These are phyloP conservation scores for Synanthedon vespiformis DNA, from an alignment of 2,888 invertebrate genomes.

Conservation along the genomic window DNA sequence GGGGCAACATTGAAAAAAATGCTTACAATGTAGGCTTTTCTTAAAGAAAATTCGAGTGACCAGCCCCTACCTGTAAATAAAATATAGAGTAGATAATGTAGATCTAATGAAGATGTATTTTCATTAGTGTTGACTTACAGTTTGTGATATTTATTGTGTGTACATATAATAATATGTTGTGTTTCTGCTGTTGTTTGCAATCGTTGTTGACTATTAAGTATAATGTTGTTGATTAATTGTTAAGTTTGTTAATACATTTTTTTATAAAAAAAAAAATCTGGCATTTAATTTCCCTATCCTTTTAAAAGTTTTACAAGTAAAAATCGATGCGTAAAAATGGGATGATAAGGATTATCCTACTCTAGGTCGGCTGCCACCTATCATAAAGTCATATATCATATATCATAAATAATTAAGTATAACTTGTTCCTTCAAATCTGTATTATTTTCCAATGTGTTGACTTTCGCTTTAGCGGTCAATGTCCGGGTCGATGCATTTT, in stretches of 20 bases:
- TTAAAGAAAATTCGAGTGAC: background rate
- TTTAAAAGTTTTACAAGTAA: too few relatives aligned
- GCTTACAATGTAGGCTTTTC: slow-evolving; percentile 16
- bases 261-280: background rate
- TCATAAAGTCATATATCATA: too few relatives aligned
- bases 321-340: too few relatives aligned
- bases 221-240: slow-evolving; percentile 51
- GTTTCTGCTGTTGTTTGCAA: slow-evolving; percentile 47
- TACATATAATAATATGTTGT: slow-evolving; percentile 33
- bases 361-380: too few relatives aligned
- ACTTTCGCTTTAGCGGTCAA: too few relatives aligned
- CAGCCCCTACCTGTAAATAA: slow-evolving; percentile 41
- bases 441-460: too few relatives aligned
- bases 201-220: slow-evolving; percentile 62
- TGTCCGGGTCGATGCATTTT: too few relatives aligned
- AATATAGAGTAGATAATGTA: slow-evolving; percentile 29
- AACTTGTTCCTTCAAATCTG: too few relatives aligned
- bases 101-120: slow-evolving; percentile 46
- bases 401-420: too few relatives aligned
- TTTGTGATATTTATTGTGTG: slow-evolving; percentile 68
- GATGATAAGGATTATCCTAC: too few relatives aligned
- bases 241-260: slow-evolving; percentile 3
- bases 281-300: background rate
- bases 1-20: slow-evolving; percentile 15
- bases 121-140: slow-evolving; percentile 39